Evolutionary conservation across 2,888 invertebrate species (phyloP).

Genomic region (Scrobipalpa atriplicella): DNA sequence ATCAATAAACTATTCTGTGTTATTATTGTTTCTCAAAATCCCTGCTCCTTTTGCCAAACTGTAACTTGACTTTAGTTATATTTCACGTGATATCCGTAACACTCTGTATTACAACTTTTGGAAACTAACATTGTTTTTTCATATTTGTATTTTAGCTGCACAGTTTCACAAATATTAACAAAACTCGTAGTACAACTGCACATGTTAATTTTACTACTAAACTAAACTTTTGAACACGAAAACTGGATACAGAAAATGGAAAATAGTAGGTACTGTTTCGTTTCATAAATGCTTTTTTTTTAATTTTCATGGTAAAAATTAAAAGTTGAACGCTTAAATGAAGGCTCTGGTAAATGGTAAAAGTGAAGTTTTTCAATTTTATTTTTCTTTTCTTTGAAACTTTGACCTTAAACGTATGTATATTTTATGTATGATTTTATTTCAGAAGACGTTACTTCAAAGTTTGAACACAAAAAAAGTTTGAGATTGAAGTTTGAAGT

Average conservation of each 20-base stretch:
- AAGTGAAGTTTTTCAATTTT: too few species aligned
- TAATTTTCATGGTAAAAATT: not conserved
- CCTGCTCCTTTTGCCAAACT: too few species aligned
- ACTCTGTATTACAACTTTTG: not conserved
- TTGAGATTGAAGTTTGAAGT: too few species aligned
- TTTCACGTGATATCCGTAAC: not conserved
- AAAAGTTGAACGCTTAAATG: too few species aligned
- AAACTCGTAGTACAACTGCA: conserved; percentile 17
- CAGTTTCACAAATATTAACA: conserved; percentile 8
- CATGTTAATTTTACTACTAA: not conserved
- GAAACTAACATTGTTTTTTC: not conserved
- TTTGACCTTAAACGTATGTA: too few species aligned
- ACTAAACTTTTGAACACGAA: not conserved
- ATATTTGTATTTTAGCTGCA: conserved; percentile 1
- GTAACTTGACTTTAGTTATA: too few species aligned
- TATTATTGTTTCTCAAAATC: too few species aligned
- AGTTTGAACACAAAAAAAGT: too few species aligned
- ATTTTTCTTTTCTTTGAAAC: not conserved
- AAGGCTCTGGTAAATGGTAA: too few species aligned
- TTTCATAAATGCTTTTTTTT: not conserved
- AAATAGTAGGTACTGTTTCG: not conserved
- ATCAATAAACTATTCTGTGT: too few species aligned
- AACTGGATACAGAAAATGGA: not conserved
- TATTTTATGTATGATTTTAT: too few species aligned
- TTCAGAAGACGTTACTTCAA: too few species aligned